Evolutionary conservation across 2,888 invertebrate species (phyloP).

Genomic region (Lacanobia wlatinum): DNA sequence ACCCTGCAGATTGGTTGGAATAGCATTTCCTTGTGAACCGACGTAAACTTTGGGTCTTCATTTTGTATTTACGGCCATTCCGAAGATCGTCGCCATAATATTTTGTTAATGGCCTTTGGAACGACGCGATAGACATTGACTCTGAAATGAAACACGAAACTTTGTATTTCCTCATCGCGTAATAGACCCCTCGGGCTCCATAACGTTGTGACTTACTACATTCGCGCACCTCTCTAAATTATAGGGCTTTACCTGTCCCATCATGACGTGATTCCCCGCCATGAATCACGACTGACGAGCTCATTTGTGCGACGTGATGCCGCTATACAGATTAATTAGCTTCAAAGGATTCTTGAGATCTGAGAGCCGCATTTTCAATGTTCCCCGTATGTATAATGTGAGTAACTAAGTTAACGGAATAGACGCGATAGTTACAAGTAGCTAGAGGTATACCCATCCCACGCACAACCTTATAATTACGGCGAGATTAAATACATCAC

Average conservation of each 20-base stretch:
- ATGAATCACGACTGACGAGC: slow-evolving; percentile 66
- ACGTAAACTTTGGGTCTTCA: slow-evolving; percentile 35
- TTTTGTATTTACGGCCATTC: slow-evolving; percentile 55
- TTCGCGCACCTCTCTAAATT: slow-evolving; percentile 68
- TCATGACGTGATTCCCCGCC: slow-evolving; percentile 67
- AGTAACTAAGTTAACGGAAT: slow-evolving; percentile 48
- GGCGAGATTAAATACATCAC: slow-evolving; percentile 56
- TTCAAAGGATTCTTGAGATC: slow-evolving; percentile 63
- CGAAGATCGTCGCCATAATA: slow-evolving; percentile 56
- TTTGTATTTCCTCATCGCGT: slow-evolving; percentile 52
- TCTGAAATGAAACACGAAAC: slow-evolving; percentile 53
- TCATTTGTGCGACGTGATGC: slow-evolving; percentile 63
- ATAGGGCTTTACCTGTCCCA: slow-evolving; percentile 67
- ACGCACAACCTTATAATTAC: slow-evolving; percentile 46
- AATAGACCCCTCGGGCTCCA: slow-evolving; percentile 60
- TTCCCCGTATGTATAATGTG: slow-evolving; percentile 31
- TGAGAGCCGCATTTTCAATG: slow-evolving; percentile 57
- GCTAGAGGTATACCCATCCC: slow-evolving; percentile 6
- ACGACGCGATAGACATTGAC: slow-evolving; percentile 49
- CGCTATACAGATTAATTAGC: slow-evolving; percentile 66
- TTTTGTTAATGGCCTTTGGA: slow-evolving; percentile 55
- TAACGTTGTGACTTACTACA: slow-evolving; percentile 61
- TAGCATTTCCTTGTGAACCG: slow-evolving; percentile 26
- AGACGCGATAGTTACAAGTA: slow-evolving; percentile 53
- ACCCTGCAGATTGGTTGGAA: slow-evolving; percentile 30